These are phyloP conservation scores for Lingula anatina DNA, from an alignment of 2,888 invertebrate species.

Conservation along the genomic window DNA sequence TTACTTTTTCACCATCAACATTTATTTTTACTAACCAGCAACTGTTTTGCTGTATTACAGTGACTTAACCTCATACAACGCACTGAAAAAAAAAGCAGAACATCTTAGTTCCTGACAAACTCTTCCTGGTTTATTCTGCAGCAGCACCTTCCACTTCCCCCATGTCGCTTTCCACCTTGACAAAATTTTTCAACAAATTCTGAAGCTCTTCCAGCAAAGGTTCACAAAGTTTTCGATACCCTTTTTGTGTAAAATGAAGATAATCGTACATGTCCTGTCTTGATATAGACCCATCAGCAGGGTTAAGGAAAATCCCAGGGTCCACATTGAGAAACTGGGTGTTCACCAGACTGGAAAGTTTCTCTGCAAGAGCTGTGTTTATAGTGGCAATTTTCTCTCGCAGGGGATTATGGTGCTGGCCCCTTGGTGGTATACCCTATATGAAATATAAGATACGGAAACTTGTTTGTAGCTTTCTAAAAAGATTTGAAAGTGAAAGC, in stretches of 20 bases:
- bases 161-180: conserved; percentile 37
- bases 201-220: conserved; percentile 47
- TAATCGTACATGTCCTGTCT: conserved; percentile 91
- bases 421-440: conserved; percentile 81
- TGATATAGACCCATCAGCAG: conserved; percentile 64
- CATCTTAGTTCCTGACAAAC: too few relatives aligned
- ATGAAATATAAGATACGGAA: conserved; percentile 42
- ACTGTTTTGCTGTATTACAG: too few relatives aligned
- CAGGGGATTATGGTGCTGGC: conserved; percentile 76
- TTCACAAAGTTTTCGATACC: conserved; percentile 66
- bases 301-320: conserved; percentile 57
- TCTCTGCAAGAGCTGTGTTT: conserved; percentile 68
- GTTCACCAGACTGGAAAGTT: conserved; percentile 58
- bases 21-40: too few relatives aligned
- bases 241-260: conserved; percentile 75
- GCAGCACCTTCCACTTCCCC: too few relatives aligned
- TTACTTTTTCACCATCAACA: too few relatives aligned
- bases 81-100: too few relatives aligned
- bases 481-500: too few relatives aligned
- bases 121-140: too few relatives aligned
- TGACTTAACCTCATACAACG: too few relatives aligned
- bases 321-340: conserved; percentile 76
- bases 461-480: not conserved
- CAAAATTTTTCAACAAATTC: conserved; percentile 27
- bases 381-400: conserved; percentile 72